Evolutionary conservation across 2,888 invertebrate genomes (phyloP).

Genomic region (Acanthacorydalis orientalis): DNA sequence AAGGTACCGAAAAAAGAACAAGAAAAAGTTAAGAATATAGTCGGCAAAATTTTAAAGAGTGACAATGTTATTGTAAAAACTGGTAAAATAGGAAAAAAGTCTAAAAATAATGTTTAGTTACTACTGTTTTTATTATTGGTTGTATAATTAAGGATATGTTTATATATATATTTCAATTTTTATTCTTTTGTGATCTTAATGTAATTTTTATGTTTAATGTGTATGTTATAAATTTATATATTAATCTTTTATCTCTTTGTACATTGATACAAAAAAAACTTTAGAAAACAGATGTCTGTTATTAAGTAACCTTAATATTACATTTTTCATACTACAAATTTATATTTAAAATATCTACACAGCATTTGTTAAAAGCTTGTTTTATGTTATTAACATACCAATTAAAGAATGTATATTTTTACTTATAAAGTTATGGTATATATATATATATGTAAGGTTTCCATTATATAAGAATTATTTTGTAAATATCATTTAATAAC

Average conservation of each 20-base stretch:
- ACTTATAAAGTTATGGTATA: no score
- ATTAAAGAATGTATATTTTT: no score
- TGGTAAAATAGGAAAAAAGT: background rate
- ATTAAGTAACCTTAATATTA: no score
- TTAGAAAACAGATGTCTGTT: no score
- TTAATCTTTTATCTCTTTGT: background rate
- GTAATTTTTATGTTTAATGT: background rate
- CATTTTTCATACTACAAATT: background rate
- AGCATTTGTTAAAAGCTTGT: background rate
- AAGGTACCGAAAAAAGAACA: background rate
- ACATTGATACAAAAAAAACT: background rate
- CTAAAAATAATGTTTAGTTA: background rate
- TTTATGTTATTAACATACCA: no score
- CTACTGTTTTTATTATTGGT: no score
- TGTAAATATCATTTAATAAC: no score
- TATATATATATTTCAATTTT: background rate
- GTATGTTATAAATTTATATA: background rate
- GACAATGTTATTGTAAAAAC: slow-evolving; percentile 1
- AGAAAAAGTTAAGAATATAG: background rate
- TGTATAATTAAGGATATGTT: background rate
- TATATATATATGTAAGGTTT: no score
- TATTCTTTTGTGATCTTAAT: background rate
- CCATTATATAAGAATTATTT: no score
- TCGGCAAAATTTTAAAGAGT: background rate
- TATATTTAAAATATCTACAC: background rate